Conservation (phyloP, 2,888 invertebrate genomes). For the Bedellia somnulentella region DNA sequence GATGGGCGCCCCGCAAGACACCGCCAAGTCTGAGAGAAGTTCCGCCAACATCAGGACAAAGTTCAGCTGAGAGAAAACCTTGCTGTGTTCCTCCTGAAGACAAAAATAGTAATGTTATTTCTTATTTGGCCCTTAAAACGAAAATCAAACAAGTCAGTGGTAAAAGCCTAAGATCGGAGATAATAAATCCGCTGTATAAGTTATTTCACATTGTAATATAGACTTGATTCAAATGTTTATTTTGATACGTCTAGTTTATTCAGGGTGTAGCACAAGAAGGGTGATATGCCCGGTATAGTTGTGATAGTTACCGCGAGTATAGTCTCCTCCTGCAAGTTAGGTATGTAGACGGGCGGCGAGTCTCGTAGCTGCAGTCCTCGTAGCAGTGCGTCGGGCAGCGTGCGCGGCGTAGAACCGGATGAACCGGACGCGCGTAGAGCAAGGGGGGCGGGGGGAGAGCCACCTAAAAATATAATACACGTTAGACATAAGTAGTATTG, state of each 20-base stretch:
- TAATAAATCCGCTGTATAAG: no score
- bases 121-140: no score
- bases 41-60: slow-evolving; percentile 95
- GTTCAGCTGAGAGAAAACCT: slow-evolving; percentile 94
- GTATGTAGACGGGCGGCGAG: slow-evolving; percentile 74
- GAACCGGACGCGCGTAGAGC: slow-evolving; percentile 61
- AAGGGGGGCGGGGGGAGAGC: slow-evolving; percentile 41
- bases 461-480: slow-evolving; percentile 9
- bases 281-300: no score
- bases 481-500: background rate
- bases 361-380: slow-evolving; percentile 45
- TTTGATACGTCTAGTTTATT: no score
- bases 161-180: no score
- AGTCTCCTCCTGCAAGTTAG: slow-evolving; percentile 94
- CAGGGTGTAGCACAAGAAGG: no score
- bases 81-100: slow-evolving; percentile 87
- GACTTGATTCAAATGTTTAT: no score
- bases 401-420: slow-evolving; percentile 62
- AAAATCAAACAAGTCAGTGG: no score
- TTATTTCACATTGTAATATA: no score
- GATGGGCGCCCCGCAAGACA: slow-evolving; percentile 77
- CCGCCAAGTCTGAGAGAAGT: slow-evolving; percentile 88
- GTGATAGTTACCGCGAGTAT: slow-evolving; percentile 72
- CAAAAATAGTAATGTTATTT: background rate
- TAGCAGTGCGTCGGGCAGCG: slow-evolving; percentile 48